Base-by-base conservation (phyloP, 1,140 invertebrate genomes). In the Lysiphlebus fabarum region DNA sequence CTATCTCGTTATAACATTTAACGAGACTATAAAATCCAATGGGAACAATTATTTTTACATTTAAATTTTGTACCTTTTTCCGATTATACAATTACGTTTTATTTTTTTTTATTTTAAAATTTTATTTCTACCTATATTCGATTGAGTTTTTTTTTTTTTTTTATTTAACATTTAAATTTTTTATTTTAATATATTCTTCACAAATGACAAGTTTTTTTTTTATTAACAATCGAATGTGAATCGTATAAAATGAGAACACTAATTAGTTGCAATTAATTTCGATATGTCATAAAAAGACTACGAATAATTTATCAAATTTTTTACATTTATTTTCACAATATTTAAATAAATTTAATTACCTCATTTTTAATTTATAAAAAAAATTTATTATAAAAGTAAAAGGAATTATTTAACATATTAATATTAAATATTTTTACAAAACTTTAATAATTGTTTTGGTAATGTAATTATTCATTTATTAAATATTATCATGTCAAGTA, bases 1-100 rank as follows among this genome's bases (percentile, higher is more conserved):
- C 49, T 37, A 37, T 36, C 49, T 51, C 49, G 49, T 51, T 51
- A 51, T 51, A 10, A 51, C 33, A 51, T 51, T 51, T 51, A 51
- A 51, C 49, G 49, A 51, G 49, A 51, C n/a, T 51, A 51, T 38
- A 38, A 51, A 11, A 33, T 36, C 38, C 7, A 51, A 37, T n/a
- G 49, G 49, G 4, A 38, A 51, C 36, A 51, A 51, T 51, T 51
- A 51, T 51, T 51, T 38, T 9, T 34, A 51, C 49, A 51, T 51
- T 38, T 36, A 34, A 51, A 51, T 51, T 51, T 38, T 34, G 49
- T 37, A 12, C 4, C 49, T 51, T n/a, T 26, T 38, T 36, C 49
- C 49, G 38, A 51, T 51, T 51, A 51, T n/a, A 36, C 49, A 51
- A 51, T 51, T 51, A 51, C 36, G 17, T 26, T 26, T 2, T 26